Base-by-base conservation (phyloP, 2,113 vertebrate genomes). In the Rynchops niger region DNA sequence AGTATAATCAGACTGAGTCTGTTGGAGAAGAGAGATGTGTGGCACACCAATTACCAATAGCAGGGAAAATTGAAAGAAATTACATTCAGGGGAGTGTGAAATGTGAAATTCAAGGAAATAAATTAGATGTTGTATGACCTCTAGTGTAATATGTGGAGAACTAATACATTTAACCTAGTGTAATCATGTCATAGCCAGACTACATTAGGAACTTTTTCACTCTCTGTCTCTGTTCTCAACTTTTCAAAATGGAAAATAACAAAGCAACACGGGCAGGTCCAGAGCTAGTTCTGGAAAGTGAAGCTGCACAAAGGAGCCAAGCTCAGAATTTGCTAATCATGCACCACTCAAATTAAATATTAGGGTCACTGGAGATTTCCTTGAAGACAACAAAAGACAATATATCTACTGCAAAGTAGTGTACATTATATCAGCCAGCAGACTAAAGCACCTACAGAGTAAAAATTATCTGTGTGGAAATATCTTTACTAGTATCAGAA, bases 21-120 rank as follows among this genome's bases (percentile, higher is more conserved):
- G 70, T 58, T 89, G 69, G 73, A 89, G 74, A 87, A 96, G 72
- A 96, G 71, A 91, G 89, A 97, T 93, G 86, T 85, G 77, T 93
- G 80, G 59, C 84, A 88, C n/a, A 52, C 69, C 93, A 95, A 91
- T 94, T 96, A 95, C 86, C 7, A 38, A 91, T 72, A 97, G 95
- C 91, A 94, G 84, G 80, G 69, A 96, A 96, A 97, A 97, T 70
- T 59, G 87, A 82, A 94, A 96, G 93, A 95, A 95, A 95, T 94
- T 95, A 88, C 82, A 84, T 95, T 90, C 93, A 92, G 45, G 86
- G 65, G 94, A 95, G 72, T 92, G 82, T 97, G 88, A 97, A 98
- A 94, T 93, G 80, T 90, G 74, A 92, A 95, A 97, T 95, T 92
- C 91, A 81, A 81, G 82, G 90, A 91, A 97, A 97, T 95, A 92